phyloP scores from a whole-genome alignment of 2,797 vertebrate genomes.

The Falco concolor region DNA sequence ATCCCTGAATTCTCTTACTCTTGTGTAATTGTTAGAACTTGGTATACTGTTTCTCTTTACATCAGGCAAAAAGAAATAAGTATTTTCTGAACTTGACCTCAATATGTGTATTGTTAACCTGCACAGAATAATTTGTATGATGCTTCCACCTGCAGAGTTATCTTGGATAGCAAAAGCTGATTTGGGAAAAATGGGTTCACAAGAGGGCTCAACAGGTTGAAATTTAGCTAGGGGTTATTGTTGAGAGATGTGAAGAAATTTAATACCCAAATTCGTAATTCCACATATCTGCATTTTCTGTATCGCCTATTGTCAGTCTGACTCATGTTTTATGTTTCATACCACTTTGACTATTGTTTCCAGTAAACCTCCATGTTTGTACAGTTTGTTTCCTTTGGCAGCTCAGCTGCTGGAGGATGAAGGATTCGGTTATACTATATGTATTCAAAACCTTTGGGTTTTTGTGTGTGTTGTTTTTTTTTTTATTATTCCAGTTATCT shows the following conservation, averaged over 20 bases:
- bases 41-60: background rate
- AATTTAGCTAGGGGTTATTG: background rate
- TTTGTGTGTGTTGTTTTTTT: background rate
- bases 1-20: background rate
- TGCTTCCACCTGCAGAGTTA: background rate
- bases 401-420: background rate
- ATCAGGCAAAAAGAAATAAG: background rate
- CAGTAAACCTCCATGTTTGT: background rate
- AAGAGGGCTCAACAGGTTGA: background rate
- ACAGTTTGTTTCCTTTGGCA: background rate
- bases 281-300: background rate
- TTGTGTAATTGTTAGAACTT: background rate
- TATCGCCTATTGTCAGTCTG: background rate
- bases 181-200: background rate
- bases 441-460: background rate
- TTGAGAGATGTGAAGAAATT: background rate
- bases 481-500: constrained; percentile 84
- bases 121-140: background rate
- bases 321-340: background rate
- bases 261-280: background rate
- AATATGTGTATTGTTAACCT: background rate
- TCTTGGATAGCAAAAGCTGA: background rate
- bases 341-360: background rate
- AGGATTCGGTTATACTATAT: background rate
- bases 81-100: background rate